phyloP scores from a whole-genome alignment of 2,888 invertebrate species.

The Carterocephalus palaemon region DNA sequence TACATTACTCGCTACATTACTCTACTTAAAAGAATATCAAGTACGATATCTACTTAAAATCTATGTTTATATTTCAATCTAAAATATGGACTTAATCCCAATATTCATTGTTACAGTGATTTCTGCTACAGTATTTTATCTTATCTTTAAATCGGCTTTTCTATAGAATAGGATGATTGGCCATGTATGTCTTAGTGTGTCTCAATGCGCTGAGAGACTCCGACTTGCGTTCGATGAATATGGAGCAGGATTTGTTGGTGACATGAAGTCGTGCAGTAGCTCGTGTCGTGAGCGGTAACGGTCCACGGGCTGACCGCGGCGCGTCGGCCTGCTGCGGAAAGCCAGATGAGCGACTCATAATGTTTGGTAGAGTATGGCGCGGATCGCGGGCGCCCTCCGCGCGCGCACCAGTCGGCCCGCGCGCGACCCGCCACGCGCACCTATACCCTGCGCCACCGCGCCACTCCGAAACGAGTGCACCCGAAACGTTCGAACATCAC shows the following conservation, averaged over 20 bases:
- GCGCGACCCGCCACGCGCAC: constrained; percentile 70
- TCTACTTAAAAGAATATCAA: no score
- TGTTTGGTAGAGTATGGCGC: constrained; percentile 25
- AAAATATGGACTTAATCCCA: no score
- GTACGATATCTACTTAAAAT: no score
- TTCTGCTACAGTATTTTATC: no score
- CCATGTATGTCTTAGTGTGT: constrained; percentile 9
- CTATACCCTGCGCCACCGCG: constrained; percentile 45
- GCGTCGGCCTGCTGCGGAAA: constrained; percentile 53
- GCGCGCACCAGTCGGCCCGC: constrained; percentile 53
- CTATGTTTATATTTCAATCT: no score
- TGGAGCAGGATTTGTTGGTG: constrained; percentile 40
- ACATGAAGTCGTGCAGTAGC: constrained; percentile 38
- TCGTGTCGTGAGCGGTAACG: constrained; percentile 48
- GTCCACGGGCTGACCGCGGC: constrained; percentile 41
- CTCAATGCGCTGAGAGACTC: neutral
- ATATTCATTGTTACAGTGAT: no score
- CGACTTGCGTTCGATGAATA: constrained; percentile 20
- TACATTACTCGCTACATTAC: no score
- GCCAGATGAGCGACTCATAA: constrained; percentile 52
- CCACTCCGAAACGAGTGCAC: constrained; percentile 40
- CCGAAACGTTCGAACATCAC: constrained; percentile 45
- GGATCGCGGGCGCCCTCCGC: constrained; percentile 35
- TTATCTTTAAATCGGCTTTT: no score
- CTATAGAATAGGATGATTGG: constrained; percentile 21